phyloP scores from a whole-genome alignment of 1,140 invertebrate species.

The Medauroidea extradentata region DNA sequence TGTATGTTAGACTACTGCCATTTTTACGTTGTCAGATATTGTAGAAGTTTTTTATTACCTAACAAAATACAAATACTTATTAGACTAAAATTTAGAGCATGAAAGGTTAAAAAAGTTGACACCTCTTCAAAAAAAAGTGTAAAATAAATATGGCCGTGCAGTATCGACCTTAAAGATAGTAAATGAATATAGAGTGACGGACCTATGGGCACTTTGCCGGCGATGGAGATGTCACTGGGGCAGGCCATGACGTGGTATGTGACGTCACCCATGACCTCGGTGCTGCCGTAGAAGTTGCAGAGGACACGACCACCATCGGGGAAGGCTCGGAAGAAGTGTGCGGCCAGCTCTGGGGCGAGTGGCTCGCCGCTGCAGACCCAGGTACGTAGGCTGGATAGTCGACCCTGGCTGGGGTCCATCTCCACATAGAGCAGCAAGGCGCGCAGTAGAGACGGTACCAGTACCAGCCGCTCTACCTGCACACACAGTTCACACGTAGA shows the following conservation, averaged over 20 bases:
- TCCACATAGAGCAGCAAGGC: conserved; percentile 68
- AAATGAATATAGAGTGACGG: conserved; percentile 29
- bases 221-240: conserved; percentile 51
- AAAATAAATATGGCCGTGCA: no score
- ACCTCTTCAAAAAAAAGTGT: no score
- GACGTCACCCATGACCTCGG: conserved; percentile 81
- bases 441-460: conserved; percentile 76
- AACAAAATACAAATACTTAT: no score
- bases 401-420: conserved; percentile 16
- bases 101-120: no score
- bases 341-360: conserved; percentile 57
- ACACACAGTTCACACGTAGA: no score
- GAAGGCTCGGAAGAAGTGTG: conserved; percentile 70
- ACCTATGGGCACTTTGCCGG: conserved; percentile 77
- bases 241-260: conserved; percentile 56
- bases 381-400: neutral
- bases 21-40: no score
- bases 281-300: conserved; percentile 87
- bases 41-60: no score
- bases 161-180: no score
- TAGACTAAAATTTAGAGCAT: no score
- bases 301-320: conserved; percentile 52
- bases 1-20: no score
- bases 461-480: conserved; percentile 67
- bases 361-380: conserved; percentile 84